Conservation (phyloP, 2,797 vertebrate species). For the Onychomys leucogaster region DNA sequence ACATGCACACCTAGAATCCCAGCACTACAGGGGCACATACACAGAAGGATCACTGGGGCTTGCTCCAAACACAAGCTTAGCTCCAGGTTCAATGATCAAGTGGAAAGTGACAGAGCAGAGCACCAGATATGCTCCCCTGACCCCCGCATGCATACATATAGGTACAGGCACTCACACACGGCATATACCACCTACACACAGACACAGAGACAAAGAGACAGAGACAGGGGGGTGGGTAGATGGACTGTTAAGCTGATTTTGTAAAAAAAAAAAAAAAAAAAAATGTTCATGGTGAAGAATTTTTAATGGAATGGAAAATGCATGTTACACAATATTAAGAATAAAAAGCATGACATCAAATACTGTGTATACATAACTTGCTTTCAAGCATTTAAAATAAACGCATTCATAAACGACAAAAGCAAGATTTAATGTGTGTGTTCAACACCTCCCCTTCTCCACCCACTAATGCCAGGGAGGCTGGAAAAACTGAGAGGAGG, state of each 20-base stretch:
- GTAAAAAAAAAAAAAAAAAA: too few relatives aligned
- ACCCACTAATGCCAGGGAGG: constrained; percentile 13
- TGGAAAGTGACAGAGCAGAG: background rate
- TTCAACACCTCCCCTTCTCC: background rate
- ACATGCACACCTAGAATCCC: background rate
- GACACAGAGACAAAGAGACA: background rate
- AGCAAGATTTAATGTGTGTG: background rate
- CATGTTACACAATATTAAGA: constrained; percentile 9
- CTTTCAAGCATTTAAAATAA: constrained; percentile 49
- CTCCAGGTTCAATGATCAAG: background rate
- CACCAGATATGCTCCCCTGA: background rate
- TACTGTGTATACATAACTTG: background rate
- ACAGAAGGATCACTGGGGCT: background rate
- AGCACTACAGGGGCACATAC: background rate
- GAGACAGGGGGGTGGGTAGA: background rate
- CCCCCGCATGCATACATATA: background rate
- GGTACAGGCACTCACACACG: background rate
- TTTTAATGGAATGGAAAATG: constrained; percentile 44
- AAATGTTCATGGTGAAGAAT: background rate
- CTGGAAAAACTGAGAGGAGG: background rate
- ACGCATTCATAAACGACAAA: constrained; percentile 7
- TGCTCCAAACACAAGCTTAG: background rate
- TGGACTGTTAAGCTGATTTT: background rate
- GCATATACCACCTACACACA: background rate
- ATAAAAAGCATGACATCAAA: constrained; percentile 3